These are phyloP conservation scores for Pachypsylla venusta DNA, from an alignment of 1,140 invertebrate genomes.

Conservation along the genomic window DNA sequence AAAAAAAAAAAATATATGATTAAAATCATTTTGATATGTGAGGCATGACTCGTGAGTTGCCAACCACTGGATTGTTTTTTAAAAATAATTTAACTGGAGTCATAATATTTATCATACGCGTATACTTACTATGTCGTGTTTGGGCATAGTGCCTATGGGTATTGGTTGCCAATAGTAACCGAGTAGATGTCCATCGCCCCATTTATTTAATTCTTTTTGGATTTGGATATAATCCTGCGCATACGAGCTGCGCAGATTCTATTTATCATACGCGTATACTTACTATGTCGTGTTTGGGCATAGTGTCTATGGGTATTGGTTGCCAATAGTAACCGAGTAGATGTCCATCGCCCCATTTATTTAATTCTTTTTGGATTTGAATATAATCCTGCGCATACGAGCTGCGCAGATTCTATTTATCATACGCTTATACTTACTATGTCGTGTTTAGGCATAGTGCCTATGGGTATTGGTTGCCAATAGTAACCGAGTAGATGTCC, in stretches of 20 bases:
- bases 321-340: neutral
- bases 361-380: neutral
- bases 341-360: neutral
- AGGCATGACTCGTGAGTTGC: no score
- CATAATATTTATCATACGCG: no score
- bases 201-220: neutral
- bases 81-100: no score
- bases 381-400: neutral
- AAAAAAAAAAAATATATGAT: no score
- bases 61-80: no score
- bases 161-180: neutral
- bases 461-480: neutral
- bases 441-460: neutral
- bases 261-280: no score
- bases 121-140: neutral
- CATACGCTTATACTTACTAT: no score
- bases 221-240: neutral
- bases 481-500: neutral
- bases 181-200: neutral
- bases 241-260: constrained; percentile 1
- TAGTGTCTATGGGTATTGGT: neutral
- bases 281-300: neutral
- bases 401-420: constrained; percentile 4
- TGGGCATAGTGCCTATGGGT: neutral
- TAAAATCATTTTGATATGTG: no score